Conservation (phyloP, 2,797 vertebrate genomes). For the Aulostomus chinensis region DNA sequence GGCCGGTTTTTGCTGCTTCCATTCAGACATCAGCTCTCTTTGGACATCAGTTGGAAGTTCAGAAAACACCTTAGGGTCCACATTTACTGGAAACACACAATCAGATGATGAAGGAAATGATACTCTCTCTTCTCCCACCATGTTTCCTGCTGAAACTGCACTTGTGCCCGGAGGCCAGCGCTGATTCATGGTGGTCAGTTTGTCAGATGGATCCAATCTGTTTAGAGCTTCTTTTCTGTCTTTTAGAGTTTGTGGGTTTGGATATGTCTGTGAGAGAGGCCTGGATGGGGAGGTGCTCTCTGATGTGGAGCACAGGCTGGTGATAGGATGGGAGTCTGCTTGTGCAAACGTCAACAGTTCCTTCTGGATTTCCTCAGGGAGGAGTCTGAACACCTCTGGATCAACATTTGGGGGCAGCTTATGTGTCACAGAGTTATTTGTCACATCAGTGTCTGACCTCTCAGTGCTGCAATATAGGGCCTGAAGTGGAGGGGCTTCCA, state of each 20-base stretch:
- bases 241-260: conserved; percentile 1
- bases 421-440: background rate
- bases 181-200: background rate
- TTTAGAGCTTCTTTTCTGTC: conserved; percentile 1
- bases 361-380: conserved; percentile 85
- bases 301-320: background rate
- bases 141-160: background rate
- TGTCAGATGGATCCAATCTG: background rate
- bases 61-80: conserved; percentile 86
- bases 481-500: background rate
- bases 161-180: conserved; percentile 2
- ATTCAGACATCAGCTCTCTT: conserved; percentile 83
- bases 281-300: background rate
- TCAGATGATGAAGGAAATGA: conserved; percentile 29
- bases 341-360: conserved; percentile 75
- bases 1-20: conserved; percentile 75
- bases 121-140: conserved; percentile 9
- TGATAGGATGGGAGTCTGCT: conserved; percentile 5
- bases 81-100: conserved; percentile 72
- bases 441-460: background rate
- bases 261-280: background rate
- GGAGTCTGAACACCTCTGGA: conserved; percentile 83
- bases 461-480: conserved; percentile 9
- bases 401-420: conserved; percentile 76
- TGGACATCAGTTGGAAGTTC: conserved; percentile 82